Evolutionary conservation across 2,888 invertebrate species (phyloP), one percentile per base, ranked within the genome.

Genomic region (Unio delphinus): DNA sequence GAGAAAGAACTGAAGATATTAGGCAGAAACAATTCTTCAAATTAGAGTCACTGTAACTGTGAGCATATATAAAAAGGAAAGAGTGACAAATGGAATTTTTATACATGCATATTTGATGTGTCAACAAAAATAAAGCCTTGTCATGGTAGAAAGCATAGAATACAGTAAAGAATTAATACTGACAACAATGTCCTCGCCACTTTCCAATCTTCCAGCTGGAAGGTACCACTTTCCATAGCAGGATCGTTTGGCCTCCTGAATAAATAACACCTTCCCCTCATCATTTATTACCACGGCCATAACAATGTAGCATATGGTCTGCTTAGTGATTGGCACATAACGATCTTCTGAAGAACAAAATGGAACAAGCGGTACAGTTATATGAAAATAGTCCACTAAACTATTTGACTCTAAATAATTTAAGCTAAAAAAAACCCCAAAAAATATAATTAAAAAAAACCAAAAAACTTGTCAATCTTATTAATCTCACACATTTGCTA

Each of bases 221-320:
- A 99, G 91, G 91, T 99, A 99, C 99, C 99, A 98, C 90, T 95
- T 95, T 59, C 98, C 98, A 67, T 95, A 94, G 90, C 98, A 99
- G 70, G 94, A 94, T 87, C 95, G 93, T 90, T 99, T 98, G 0
- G 98, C 98, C 91, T 99, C 99, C 91, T 99, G 98, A 92, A 99
- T 98, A 95, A 99, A 95, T 68, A 99, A 92, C 55, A 98, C 93
- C 90, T 98, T 95, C 87, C 94, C 93, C 56, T 93, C 90, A 64
- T 96, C 95, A 90, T 98, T 97, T 81, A 97, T 91, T 75, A 97
- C 91, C 68, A 98, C 95, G 85, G 95, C 96, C 75, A 95, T 95
- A 30, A 97, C 97, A 80, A 98, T 96, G 87, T 97, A 98, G 65
- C 95, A 95, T 73, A 98, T 95, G 68, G 95, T 95, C 17, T 69